A percentile compares a stretch with the other conserved stretches of the same genome.
These are phyloP conservation scores for Drosophila rhopaloa DNA, from an alignment of 1,140 invertebrate species.

Conservation along the genomic window DNA sequence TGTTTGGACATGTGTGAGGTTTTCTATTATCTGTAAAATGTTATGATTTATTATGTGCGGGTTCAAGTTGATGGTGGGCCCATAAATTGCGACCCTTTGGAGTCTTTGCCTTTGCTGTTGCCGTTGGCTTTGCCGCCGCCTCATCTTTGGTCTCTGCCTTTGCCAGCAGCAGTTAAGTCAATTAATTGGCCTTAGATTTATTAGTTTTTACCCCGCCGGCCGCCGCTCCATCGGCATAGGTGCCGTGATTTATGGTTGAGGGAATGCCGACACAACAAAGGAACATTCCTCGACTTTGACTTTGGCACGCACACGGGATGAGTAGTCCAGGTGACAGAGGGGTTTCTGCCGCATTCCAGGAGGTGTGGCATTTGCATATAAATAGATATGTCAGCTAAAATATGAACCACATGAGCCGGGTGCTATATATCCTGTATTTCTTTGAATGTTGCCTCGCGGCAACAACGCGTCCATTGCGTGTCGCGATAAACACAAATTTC, in stretches of 20 bases:
- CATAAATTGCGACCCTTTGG: constrained; percentile 70
- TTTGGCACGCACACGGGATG: constrained; percentile 46
- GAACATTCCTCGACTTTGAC: constrained; percentile 41
- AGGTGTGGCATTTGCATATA: constrained; percentile 74
- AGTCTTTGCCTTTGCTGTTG: constrained; percentile 29
- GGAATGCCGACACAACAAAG: constrained; percentile 48
- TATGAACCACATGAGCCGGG: constrained; percentile 54
- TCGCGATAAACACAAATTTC: constrained; percentile 34
- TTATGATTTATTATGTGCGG: constrained; percentile 81
- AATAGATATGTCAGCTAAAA: constrained; percentile 76
- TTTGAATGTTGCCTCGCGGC: constrained; percentile 27
- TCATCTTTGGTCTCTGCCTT: constrained; percentile 27
- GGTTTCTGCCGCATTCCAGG: neutral
- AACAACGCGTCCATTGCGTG: constrained; percentile 25
- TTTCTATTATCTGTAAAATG: constrained; percentile 79
- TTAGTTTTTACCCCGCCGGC: constrained; percentile 61
- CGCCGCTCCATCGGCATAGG: constrained; percentile 20
- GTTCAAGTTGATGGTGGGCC: constrained; percentile 70
- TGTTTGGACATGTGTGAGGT: constrained; percentile 55
- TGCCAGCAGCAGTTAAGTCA: constrained; percentile 76
- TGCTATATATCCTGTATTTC: constrained; percentile 5
- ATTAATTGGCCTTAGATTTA: constrained; percentile 80
- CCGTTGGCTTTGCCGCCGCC: constrained; percentile 6
- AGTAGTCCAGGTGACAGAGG: constrained; percentile 34
- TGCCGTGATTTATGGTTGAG: constrained; percentile 71